Evolutionary conservation across 2,888 invertebrate species (phyloP).

Genomic region (Nowickia ferox): DNA sequence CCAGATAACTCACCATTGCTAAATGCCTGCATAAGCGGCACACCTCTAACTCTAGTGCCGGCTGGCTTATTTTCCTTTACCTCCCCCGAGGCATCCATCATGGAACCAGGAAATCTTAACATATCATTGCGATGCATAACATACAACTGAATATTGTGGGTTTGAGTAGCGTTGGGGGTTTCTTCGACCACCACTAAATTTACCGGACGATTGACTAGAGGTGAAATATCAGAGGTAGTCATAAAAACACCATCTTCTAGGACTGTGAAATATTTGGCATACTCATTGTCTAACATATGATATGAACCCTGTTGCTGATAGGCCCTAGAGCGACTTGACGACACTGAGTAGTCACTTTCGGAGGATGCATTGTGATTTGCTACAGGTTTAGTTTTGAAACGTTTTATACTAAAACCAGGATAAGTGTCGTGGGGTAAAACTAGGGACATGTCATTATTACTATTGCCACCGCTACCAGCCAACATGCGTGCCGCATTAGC

Average conservation of each 20-base stretch:
- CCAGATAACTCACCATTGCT: conserved; percentile 84
- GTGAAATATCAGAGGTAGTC: conserved; percentile 93
- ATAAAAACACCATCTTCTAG: conserved; percentile 94
- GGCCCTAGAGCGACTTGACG: conserved; percentile 7
- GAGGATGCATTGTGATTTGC: conserved; percentile 59
- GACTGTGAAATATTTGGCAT: conserved; percentile 93
- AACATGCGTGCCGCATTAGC: conserved; percentile 80
- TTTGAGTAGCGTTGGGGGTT: conserved; percentile 90
- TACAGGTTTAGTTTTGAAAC: conserved; percentile 85
- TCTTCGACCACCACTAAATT: conserved; percentile 92
- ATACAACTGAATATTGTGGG: conserved; percentile 91
- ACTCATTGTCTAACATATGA: conserved; percentile 90
- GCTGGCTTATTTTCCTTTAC: conserved; percentile 90
- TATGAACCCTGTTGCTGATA: conserved; percentile 82
- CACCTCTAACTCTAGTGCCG: conserved; percentile 88
- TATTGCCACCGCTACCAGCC: conserved; percentile 74
- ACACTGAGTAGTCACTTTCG: conserved; percentile 41
- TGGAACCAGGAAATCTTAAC: conserved; percentile 89
- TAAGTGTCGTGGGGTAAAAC: conserved; percentile 95
- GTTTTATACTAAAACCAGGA: conserved; percentile 93
- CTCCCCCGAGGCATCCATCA: conserved; percentile 87
- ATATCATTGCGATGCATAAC: conserved; percentile 92
- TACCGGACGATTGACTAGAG: conserved; percentile 91
- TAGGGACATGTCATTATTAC: conserved; percentile 81
- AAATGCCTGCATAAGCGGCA: conserved; percentile 89